A percentile compares a stretch with the other conserved stretches of the same genome.
Conservation (phyloP, 2,797 vertebrate genomes). For the Masticophis lateralis region DNA sequence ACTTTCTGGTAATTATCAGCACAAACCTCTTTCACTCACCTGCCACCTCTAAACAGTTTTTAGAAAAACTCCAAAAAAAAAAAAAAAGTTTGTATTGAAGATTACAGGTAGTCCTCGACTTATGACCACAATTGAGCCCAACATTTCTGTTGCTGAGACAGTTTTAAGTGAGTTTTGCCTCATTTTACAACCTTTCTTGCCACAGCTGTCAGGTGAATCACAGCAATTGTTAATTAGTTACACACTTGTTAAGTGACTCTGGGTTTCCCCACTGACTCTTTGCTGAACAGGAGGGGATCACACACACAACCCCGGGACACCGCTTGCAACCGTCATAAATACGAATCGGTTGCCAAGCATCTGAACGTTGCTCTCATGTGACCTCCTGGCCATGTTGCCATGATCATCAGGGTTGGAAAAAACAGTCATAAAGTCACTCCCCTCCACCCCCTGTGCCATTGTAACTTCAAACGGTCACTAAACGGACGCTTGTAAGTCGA, state of each 20-base stretch:
- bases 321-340: not conserved
- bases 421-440: not conserved
- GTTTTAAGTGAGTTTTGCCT: not conserved
- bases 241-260: not conserved
- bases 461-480: not conserved
- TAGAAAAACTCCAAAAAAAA: no score
- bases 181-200: not conserved
- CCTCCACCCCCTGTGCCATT: accelerated
- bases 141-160: not conserved
- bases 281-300: not conserved
- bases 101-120: not conserved
- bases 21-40: not conserved
- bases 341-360: not conserved
- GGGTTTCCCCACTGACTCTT: not conserved
- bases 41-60: not conserved
- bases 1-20: not conserved
- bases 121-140: not conserved
- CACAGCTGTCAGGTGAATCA: not conserved
- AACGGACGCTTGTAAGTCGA: not conserved
- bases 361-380: not conserved
- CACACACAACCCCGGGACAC: not conserved
- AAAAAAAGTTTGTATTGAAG: not conserved
- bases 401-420: not conserved
- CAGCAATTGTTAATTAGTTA: not conserved
- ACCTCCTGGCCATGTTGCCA: not conserved